These are phyloP conservation scores for Micronycteris hirsuta DNA, from an alignment of 2,113 vertebrate genomes.

Conservation along the genomic window DNA sequence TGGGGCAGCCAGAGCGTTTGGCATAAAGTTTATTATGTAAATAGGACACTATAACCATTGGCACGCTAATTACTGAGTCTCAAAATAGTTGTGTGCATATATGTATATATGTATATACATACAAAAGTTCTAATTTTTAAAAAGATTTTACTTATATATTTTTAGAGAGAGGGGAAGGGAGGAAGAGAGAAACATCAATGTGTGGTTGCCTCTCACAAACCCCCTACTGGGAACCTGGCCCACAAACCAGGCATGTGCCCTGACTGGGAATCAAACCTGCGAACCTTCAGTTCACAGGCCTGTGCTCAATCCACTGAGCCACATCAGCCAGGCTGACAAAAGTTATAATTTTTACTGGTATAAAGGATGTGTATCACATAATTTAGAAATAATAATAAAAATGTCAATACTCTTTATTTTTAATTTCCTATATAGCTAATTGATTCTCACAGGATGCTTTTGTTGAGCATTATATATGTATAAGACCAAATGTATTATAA, in stretches of 20 bases:
- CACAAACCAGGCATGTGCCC: too few species aligned
- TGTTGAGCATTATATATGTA: background rate
- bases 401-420: background rate
- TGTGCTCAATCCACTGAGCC: too few species aligned
- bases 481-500: background rate
- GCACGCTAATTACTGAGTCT: background rate
- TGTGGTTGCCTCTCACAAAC: too few species aligned
- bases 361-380: background rate
- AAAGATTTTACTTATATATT: too few species aligned
- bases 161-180: too few species aligned
- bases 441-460: background rate
- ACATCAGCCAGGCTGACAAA: too few species aligned
- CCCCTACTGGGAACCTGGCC: too few species aligned
- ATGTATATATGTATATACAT: background rate
- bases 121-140: background rate
- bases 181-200: too few species aligned
- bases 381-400: slow-evolving; percentile 3
- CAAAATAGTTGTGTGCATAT: background rate
- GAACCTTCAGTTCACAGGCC: too few species aligned
- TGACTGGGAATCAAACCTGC: too few species aligned
- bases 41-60: background rate
- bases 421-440: background rate
- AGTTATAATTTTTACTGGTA: background rate
- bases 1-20: background rate
- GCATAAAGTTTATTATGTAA: background rate